Percentiles rank a stretch among this genome's conserved stretches.
Conservation (phyloP, 2,888 invertebrate species). For the Argyra leucocephala region DNA sequence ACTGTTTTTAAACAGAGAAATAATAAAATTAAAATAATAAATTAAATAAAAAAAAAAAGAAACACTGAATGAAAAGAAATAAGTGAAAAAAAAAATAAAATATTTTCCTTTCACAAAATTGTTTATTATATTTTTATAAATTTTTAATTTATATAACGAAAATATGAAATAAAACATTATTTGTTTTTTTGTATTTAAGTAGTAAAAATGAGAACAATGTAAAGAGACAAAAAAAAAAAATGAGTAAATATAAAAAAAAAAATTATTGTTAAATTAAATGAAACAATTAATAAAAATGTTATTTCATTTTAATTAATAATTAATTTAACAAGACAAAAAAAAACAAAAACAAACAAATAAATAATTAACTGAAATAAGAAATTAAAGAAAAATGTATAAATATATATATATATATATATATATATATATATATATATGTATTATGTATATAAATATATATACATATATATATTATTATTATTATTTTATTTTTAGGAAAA, state of each 20-base stretch:
- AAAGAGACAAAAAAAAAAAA: not conserved
- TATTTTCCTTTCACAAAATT: not conserved
- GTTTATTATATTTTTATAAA: slow-evolving; percentile 4
- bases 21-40: not conserved
- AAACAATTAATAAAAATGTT: not conserved
- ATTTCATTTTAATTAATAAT: not conserved
- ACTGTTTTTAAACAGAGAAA: not conserved
- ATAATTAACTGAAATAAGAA: not conserved
- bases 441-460: not conserved
- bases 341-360: not conserved
- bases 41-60: no score
- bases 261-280: not conserved
- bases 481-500: not conserved
- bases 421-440: no score
- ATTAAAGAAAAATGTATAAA: not conserved
- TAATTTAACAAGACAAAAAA: not conserved
- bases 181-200: no score
- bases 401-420: not conserved
- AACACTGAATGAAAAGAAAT: no score
- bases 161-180: not conserved
- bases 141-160: not conserved
- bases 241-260: not conserved
- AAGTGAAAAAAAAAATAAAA: no score
- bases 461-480: no score
- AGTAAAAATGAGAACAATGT: no score